Evolutionary conservation across 2,888 invertebrate species (phyloP).

Genomic region (Arctia plantaginis): DNA sequence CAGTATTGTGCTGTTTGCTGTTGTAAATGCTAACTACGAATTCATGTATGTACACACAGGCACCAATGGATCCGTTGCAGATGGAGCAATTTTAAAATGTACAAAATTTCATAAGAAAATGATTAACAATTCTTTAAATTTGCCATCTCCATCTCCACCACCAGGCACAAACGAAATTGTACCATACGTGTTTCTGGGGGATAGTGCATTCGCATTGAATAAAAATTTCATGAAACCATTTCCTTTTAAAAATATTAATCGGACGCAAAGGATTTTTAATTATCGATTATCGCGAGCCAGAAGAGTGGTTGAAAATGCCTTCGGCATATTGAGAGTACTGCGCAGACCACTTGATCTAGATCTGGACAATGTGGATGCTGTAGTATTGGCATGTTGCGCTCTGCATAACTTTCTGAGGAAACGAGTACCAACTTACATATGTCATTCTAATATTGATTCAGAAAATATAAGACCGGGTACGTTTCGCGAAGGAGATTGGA

Average conservation of each 20-base stretch:
- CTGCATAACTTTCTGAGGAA: neutral
- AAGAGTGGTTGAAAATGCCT: constrained; percentile 13
- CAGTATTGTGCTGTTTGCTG: constrained; percentile 39
- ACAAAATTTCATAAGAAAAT: constrained; percentile 5
- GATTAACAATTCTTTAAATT: neutral
- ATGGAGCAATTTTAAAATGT: neutral
- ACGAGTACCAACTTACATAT: neutral
- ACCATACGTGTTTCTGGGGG: constrained; percentile 26
- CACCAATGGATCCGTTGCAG: too few relatives aligned
- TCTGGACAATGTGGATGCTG: neutral
- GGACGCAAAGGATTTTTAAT: constrained; percentile 24
- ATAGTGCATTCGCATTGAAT: too few relatives aligned
- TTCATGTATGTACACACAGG: too few relatives aligned
- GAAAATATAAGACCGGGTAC: too few relatives aligned
- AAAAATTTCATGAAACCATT: constrained; percentile 30
- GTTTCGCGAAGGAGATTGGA: too few relatives aligned
- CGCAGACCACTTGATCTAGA: neutral
- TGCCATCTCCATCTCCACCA: constrained; percentile 2
- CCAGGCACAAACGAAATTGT: constrained; percentile 5
- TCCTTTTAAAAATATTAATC: constrained; percentile 9
- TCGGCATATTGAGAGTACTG: neutral
- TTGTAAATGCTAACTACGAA: too few relatives aligned
- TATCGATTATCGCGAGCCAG: constrained; percentile 28
- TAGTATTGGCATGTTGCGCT: neutral
- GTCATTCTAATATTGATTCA: too few relatives aligned